Conservation (phyloP, 2,888 invertebrate genomes). For the Ichneumon xanthorius region DNA sequence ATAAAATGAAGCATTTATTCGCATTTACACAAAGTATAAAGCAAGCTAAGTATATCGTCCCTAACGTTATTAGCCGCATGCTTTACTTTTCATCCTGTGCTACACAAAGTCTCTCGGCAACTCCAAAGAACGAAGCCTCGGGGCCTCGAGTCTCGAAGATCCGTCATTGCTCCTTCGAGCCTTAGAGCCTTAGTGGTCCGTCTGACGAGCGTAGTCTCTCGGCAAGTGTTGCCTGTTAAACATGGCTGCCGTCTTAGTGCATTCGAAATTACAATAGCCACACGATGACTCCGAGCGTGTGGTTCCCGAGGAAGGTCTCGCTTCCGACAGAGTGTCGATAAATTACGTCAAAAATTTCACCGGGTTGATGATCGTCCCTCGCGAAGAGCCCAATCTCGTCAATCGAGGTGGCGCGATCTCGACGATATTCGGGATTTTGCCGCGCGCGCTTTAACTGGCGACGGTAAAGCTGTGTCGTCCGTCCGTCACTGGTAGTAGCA, state of each 20-base stretch:
- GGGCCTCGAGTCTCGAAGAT: neutral
- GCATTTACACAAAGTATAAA: too few species aligned
- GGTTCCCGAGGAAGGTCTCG: neutral
- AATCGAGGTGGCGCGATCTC: constrained; percentile 3
- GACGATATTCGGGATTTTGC: constrained; percentile 65
- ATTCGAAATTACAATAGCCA: constrained; percentile 78
- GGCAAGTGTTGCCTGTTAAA: constrained; percentile 75
- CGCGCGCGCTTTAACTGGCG: constrained; percentile 67
- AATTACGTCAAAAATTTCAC: neutral
- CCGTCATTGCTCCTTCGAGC: neutral
- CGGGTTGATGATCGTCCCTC: neutral
- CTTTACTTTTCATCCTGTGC: neutral
- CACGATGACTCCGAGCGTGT: constrained; percentile 71
- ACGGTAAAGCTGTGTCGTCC: constrained; percentile 20
- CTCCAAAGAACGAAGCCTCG: neutral
- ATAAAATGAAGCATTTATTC: neutral
- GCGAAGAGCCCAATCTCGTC: neutral
- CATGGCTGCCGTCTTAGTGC: constrained; percentile 76
- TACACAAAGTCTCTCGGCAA: neutral
- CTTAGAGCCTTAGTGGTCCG: neutral
- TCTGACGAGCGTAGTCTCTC: constrained; percentile 38
- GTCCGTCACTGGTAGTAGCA: constrained; percentile 21
- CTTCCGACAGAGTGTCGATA: constrained; percentile 31
- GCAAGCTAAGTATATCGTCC: too few species aligned
- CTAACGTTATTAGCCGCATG: too few species aligned